phyloP scores from a whole-genome alignment of 2,113 vertebrate species.

The Chinchilla lanigera region DNA sequence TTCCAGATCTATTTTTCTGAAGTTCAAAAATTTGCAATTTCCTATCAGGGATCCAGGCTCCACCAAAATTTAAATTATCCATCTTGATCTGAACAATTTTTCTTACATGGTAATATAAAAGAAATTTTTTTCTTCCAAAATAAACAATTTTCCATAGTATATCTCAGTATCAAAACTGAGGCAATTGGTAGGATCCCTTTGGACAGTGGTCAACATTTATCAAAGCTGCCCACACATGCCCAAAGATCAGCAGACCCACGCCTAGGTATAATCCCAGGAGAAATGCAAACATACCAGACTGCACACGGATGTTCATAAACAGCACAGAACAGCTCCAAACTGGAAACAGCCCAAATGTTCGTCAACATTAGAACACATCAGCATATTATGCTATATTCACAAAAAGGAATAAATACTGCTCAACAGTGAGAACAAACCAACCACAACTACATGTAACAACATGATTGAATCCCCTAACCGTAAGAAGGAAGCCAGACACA shows the following conservation, averaged over 20 bases:
- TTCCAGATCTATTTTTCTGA: not conserved
- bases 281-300: not conserved
- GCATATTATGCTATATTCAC: not conserved
- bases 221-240: not conserved
- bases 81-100: not conserved
- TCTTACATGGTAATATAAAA: not conserved
- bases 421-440: not conserved
- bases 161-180: slow-evolving; percentile 27
- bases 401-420: not conserved
- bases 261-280: not conserved
- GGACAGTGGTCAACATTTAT: not conserved
- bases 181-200: not conserved
- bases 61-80: not conserved
- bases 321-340: not conserved
- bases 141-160: not conserved
- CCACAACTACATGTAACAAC: not conserved
- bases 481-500: not conserved
- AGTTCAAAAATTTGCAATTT: slow-evolving; percentile 35
- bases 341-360: not conserved
- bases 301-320: not conserved
- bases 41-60: not conserved
- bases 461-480: not conserved
- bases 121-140: not conserved
- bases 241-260: not conserved
- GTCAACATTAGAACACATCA: not conserved